phyloP scores from a whole-genome alignment of 2,888 invertebrate species.

The Metopia argyrocephala region DNA sequence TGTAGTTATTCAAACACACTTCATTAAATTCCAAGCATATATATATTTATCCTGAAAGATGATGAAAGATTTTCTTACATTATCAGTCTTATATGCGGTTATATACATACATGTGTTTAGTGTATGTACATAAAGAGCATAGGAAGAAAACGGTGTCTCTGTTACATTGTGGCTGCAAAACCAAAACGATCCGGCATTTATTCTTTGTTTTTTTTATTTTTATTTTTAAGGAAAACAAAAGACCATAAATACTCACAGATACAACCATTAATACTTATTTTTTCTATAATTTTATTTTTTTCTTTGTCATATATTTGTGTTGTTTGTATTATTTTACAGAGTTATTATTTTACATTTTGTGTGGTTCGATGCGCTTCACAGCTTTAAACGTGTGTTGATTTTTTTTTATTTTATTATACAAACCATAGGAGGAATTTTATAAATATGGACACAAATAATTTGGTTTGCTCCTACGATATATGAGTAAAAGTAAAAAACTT shows the following conservation, averaged over 20 bases:
- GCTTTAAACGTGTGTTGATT: constrained; percentile 6
- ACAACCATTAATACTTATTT: background rate
- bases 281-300: background rate
- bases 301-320: background rate
- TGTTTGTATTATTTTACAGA: background rate
- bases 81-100: background rate
- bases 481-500: background rate
- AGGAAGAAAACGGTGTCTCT: background rate
- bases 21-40: constrained; percentile 18
- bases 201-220: too few species aligned
- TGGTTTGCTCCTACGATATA: background rate
- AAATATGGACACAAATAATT: background rate
- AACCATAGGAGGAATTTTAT: background rate
- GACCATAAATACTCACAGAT: constrained; percentile 15
- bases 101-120: background rate
- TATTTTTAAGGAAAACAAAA: background rate
- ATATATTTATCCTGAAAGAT: background rate
- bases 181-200: background rate
- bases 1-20: constrained; percentile 17
- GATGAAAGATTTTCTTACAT: background rate
- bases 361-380: constrained; percentile 33
- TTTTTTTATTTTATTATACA: background rate
- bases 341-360: constrained; percentile 35
- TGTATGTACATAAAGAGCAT: background rate
- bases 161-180: background rate